These are phyloP conservation scores for Doris montereyensis DNA, from an alignment of 2,888 invertebrate species.

Conservation along the genomic window DNA sequence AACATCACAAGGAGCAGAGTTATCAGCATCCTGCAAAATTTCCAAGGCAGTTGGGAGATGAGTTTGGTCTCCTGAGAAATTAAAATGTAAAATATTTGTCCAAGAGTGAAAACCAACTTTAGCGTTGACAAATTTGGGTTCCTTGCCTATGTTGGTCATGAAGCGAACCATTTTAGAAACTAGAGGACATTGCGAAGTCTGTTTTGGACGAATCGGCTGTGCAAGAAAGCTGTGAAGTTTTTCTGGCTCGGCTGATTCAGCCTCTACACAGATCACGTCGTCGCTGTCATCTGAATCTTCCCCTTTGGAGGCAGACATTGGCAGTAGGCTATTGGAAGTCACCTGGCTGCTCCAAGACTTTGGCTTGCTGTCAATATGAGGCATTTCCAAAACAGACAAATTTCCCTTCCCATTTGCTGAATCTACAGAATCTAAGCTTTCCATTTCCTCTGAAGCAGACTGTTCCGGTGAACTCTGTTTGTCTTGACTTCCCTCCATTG, in stretches of 20 bases:
- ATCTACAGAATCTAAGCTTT: not conserved
- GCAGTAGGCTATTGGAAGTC: no score
- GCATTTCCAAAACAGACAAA: no score
- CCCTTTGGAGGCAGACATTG: no score
- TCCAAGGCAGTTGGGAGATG: slow-evolving; percentile 35
- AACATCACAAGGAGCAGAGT: no score
- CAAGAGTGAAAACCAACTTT: slow-evolving; percentile 30
- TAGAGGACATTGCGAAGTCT: not conserved
- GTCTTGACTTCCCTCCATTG: no score
- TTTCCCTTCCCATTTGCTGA: no score
- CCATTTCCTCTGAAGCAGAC: no score
- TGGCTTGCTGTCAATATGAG: no score
- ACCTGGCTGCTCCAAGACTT: no score
- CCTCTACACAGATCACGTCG: slow-evolving; percentile 40
- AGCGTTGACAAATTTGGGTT: slow-evolving; percentile 29
- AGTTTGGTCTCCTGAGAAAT: slow-evolving; percentile 35
- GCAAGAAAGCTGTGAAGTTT: slow-evolving; percentile 30
- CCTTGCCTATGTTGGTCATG: slow-evolving; percentile 17
- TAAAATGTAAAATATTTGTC: slow-evolving; percentile 30
- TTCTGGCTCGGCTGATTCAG: slow-evolving; percentile 27
- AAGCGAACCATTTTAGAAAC: slow-evolving; percentile 30
- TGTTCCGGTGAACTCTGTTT: no score
- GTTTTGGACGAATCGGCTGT: not conserved
- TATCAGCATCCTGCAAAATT: not conserved
- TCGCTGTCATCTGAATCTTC: slow-evolving; percentile 22